Evolutionary conservation across 2,888 invertebrate species (phyloP), one percentile per base, ranked within the genome.

Genomic region (Mesorhabditis belari): DNA sequence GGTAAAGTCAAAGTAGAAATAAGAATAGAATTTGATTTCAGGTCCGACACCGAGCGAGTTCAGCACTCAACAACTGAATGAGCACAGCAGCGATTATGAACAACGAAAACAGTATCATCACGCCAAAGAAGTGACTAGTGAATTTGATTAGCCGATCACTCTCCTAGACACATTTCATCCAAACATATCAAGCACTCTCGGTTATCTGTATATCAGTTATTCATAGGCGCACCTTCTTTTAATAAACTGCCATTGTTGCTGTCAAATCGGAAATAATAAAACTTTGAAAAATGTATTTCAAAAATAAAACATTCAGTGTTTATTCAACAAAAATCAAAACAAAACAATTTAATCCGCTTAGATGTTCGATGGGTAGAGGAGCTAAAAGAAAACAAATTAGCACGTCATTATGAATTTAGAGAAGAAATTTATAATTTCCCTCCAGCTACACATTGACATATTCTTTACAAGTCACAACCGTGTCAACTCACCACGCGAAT

Each of bases 81-180:
- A 94, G 80, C 91, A 92, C 80, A 95, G 94, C 83, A 89, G 90
- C 83, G 95, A 95, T 83, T 95, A 94, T 83, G 88, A 92, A 9
- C 89, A 89, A 61, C 87, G 95, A 69, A 88, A 90, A 75, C 87
- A 91, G 70, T 95, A 93, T 83, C 95, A 95, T 63, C 76, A 76
- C 58, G 65, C 77, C 4, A 75, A 77, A 55, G 66, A 73, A 52
- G 60, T 76, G 19, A 64, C 69, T 50, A 64, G 72, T 56, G 65
- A 71, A 26, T 60, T 71, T 49, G 69, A 71, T 49, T 70, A 61
- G 52, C n/a, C 12, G 44, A n/a, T n/a, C n/a, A 35, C 44, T 9
- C 12, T 17, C 12, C 12, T n/a, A 17, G n/a, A n/a, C 44, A n/a
- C 44, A 35, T 35, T 17, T 35, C 44, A 9, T 35, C 12, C 44